Evolutionary conservation across 2,888 invertebrate genomes (phyloP).

Genomic region (Leptothorax acervorum): DNA sequence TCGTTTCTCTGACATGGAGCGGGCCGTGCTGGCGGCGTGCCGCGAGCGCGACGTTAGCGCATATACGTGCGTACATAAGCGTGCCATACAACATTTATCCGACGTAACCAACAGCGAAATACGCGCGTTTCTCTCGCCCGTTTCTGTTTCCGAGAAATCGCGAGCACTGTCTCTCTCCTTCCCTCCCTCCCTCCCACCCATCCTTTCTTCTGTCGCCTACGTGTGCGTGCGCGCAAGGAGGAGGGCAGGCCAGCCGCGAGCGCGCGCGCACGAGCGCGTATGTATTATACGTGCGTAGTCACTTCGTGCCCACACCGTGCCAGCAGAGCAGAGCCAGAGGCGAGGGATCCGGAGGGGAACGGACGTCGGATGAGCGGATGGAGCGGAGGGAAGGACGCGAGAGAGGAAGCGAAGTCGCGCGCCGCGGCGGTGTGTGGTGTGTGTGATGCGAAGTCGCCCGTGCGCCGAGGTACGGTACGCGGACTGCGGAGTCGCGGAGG

Average conservation of each 20-base stretch:
- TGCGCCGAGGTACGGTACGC: not conserved
- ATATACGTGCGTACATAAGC: not conserved
- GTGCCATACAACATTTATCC: not conserved
- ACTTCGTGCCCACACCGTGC: not conserved
- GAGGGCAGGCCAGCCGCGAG: too few species aligned
- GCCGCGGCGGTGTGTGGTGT: not conserved
- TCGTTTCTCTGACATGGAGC: slow-evolving; percentile 72
- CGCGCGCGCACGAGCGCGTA: not conserved
- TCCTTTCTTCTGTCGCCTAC: too few species aligned
- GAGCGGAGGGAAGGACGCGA: not conserved
- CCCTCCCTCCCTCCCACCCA: too few species aligned
- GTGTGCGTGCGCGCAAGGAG: not conserved
- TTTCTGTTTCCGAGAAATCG: not conserved
- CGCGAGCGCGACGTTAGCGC: slow-evolving; percentile 2
- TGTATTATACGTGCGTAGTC: not conserved
- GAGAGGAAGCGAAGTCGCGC: not conserved
- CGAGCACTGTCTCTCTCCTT: not conserved
- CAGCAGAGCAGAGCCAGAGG: not conserved
- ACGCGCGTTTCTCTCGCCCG: not conserved
- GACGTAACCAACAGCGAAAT: not conserved
- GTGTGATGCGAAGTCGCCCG: not conserved
- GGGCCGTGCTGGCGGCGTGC: slow-evolving; percentile 30
- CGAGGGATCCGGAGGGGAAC: not conserved
- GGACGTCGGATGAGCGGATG: too few species aligned
- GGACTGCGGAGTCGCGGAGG: not conserved